Percentiles rank a stretch among this genome's conserved stretches.
phyloP scores from a whole-genome alignment of 2,797 vertebrate species.

The Dryobates pubescens region DNA sequence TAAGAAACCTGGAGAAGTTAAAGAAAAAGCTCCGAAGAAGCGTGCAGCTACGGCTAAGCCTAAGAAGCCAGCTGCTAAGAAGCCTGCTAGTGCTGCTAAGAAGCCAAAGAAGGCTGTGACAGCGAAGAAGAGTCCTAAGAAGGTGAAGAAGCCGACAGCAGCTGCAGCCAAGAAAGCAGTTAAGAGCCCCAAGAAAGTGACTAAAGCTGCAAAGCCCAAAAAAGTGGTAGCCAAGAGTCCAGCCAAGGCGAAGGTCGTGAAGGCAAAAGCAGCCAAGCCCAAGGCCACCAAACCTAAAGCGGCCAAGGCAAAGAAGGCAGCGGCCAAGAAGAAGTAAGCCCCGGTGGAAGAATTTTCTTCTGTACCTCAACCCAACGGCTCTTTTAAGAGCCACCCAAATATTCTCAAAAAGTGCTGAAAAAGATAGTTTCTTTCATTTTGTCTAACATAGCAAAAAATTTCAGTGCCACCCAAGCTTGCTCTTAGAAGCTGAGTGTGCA shows the following conservation, averaged over 20 bases:
- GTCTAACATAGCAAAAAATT: no score
- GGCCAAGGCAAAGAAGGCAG: neutral
- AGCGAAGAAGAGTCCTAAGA: neutral
- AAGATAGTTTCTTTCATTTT: no score
- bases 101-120: neutral
- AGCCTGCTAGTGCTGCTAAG: neutral
- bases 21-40: neutral
- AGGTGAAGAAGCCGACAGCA: constrained; percentile 51
- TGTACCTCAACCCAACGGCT: neutral
- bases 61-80: neutral
- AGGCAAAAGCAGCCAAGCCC: neutral
- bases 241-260: neutral
- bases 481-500: no score
- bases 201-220: neutral
- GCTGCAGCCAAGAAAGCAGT: neutral
- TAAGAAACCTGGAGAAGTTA: constrained; percentile 19
- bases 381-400: constrained; percentile 22
- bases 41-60: neutral
- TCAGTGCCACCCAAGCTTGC: no score
- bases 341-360: accelerated
- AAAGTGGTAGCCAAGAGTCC: neutral
- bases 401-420: neutral
- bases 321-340: constrained; percentile 7
- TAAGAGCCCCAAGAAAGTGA: constrained; percentile 48
- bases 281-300: neutral